These are phyloP conservation scores for Drosophila tanythrix DNA, from an alignment of 2,888 invertebrate species.

Conservation along the genomic window DNA sequence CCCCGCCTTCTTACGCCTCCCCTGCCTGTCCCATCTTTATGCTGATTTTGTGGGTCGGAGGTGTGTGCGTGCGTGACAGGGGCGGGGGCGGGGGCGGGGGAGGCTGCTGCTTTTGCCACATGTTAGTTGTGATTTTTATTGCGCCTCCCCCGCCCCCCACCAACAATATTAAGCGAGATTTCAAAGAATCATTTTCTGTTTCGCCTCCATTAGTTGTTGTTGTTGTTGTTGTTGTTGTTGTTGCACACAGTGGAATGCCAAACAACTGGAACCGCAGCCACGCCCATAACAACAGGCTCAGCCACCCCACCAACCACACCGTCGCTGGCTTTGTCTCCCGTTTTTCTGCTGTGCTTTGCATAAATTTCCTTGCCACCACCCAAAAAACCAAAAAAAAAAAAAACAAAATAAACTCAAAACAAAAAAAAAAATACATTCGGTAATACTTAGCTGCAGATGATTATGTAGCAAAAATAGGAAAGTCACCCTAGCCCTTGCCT, in stretches of 20 bases:
- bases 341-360: constrained; percentile 70
- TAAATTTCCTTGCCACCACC: constrained; percentile 59
- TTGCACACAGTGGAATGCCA: constrained; percentile 31
- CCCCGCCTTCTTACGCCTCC: not conserved
- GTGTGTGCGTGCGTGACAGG: not conserved
- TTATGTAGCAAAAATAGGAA: constrained; percentile 23
- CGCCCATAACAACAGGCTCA: constrained; percentile 7
- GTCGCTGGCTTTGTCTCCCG: constrained; percentile 19
- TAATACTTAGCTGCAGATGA: constrained; percentile 53
- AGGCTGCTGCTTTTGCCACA: constrained; percentile 24
- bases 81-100: too few relatives aligned
- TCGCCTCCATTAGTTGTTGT: constrained; percentile 14
- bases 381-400: constrained; percentile 7
- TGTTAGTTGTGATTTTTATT: constrained; percentile 80
- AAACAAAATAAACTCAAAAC: constrained; percentile 2
- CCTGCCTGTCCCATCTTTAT: not conserved
- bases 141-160: constrained; percentile 40
- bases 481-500: not conserved
- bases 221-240: constrained; percentile 4
- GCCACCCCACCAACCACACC: not conserved
- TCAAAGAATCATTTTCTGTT: constrained; percentile 54
- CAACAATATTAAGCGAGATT: constrained; percentile 73
- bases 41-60: not conserved
- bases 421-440: not conserved
- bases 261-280: constrained; percentile 21